Conservation (phyloP, 2,888 invertebrate species). For the Gymnosoma rotundatum region DNA sequence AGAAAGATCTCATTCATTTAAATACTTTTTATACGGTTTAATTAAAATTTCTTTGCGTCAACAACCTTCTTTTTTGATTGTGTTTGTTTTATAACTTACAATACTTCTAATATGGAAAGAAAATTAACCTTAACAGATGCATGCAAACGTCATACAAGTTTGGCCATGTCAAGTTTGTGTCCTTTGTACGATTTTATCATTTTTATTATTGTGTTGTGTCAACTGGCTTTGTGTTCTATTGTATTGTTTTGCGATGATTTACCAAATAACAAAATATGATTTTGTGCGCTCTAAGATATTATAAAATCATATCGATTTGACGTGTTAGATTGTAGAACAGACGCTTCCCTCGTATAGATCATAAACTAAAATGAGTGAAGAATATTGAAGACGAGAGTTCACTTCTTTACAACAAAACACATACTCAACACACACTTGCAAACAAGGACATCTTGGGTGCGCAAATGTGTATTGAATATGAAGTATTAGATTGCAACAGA, state of each 20-base stretch:
- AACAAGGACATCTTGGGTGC: not conserved
- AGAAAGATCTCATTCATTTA: too few species aligned
- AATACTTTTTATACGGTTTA: too few species aligned
- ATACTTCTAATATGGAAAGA: too few species aligned
- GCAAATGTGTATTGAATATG: conserved; percentile 28
- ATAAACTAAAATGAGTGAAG: conserved; percentile 48
- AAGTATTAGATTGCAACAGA: conserved; percentile 43
- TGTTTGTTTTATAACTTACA: too few species aligned
- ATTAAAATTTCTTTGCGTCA: too few species aligned
- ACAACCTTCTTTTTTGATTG: too few species aligned
- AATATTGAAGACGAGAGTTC: conserved; percentile 41
- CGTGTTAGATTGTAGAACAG: conserved; percentile 45
- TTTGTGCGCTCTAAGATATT: conserved; percentile 59
- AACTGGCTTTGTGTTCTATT: conserved; percentile 1
- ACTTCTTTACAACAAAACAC: conserved; percentile 27
- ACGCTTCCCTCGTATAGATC: conserved; percentile 44
- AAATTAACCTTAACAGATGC: too few species aligned
- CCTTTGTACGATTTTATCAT: conserved; percentile 49
- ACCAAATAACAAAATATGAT: conserved; percentile 38
- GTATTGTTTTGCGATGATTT: conserved; percentile 39
- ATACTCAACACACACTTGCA: not conserved
- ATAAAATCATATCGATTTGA: conserved; percentile 65
- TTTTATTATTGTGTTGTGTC: conserved; percentile 20
- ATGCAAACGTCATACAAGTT: too few species aligned
- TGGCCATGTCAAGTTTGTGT: conserved; percentile 42